phyloP scores from a whole-genome alignment of 2,888 invertebrate genomes.

The Macropis europaea region DNA sequence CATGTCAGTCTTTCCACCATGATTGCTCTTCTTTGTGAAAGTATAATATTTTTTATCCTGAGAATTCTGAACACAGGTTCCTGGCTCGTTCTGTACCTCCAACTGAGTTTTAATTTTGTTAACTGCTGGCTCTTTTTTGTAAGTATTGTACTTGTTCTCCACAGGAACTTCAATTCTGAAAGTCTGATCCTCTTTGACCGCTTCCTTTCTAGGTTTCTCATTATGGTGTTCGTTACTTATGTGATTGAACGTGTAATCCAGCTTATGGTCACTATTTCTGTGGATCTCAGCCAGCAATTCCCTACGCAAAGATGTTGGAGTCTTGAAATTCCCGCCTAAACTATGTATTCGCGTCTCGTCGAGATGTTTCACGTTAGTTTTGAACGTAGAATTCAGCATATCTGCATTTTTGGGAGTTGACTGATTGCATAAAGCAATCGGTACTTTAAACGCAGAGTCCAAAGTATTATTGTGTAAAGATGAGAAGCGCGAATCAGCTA shows the following conservation, averaged over 20 bases:
- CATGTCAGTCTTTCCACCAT: constrained; percentile 39
- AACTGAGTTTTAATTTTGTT: constrained; percentile 13
- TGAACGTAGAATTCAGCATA: constrained; percentile 19
- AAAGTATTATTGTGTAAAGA: constrained; percentile 14
- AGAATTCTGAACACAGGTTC: background rate
- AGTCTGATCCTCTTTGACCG: constrained; percentile 37
- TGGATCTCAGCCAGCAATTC: constrained; percentile 68
- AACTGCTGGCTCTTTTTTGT: constrained; percentile 58
- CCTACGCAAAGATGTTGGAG: constrained; percentile 61
- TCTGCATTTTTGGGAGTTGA: constrained; percentile 40
- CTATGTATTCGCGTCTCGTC: constrained; percentile 22
- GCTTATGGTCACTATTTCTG: constrained; percentile 55
- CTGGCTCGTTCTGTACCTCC: constrained; percentile 2
- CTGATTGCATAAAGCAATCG: constrained; percentile 15
- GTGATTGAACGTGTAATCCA: constrained; percentile 60
- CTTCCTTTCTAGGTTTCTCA: constrained; percentile 11
- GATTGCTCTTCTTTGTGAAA: constrained; percentile 64
- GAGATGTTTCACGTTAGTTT: constrained; percentile 5
- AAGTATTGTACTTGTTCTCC: constrained; percentile 70
- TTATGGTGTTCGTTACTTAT: constrained; percentile 37
- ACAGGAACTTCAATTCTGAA: constrained; percentile 29
- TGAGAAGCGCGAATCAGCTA: background rate
- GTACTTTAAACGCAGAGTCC: constrained; percentile 50
- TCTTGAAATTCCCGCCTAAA: constrained; percentile 39
- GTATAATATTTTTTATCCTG: constrained; percentile 65